Percentiles rank a stretch among this genome's conserved stretches.
Evolutionary conservation across 2,888 invertebrate species (phyloP).

Genomic region (Metallyticus violacea): DNA sequence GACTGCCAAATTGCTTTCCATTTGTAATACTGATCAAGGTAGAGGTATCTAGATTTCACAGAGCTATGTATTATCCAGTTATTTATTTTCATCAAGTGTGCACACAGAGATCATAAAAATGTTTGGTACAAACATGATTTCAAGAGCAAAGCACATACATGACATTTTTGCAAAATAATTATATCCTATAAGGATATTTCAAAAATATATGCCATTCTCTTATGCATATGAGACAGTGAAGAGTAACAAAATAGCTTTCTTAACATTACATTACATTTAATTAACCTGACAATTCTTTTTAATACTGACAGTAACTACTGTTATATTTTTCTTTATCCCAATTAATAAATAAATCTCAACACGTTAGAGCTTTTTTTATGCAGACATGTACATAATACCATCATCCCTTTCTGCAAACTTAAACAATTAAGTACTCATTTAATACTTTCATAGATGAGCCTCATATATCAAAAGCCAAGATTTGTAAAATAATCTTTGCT

Average conservation of each 20-base stretch:
- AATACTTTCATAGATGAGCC: background rate
- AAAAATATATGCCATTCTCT: conserved; percentile 6
- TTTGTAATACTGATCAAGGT: too few species aligned
- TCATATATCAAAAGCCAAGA: background rate
- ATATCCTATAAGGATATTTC: background rate
- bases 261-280: background rate
- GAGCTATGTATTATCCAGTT: too few species aligned
- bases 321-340: background rate
- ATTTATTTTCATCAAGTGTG: background rate
- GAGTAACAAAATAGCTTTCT: conserved; percentile 11
- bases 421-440: background rate
- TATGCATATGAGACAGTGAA: background rate
- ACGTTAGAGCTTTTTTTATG: too few species aligned
- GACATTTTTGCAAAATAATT: background rate
- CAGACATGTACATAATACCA: background rate
- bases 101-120: conserved; percentile 9
- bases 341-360: background rate
- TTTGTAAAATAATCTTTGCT: background rate
- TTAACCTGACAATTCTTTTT: background rate
- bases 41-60: too few species aligned
- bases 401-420: background rate
- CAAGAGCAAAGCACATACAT: conserved; percentile 1
- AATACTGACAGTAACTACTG: conserved; percentile 3
- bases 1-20: too few species aligned
- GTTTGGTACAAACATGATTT: background rate